Evolutionary conservation across 2,888 invertebrate genomes (phyloP).

Genomic region (Eupithecia pulchellata): DNA sequence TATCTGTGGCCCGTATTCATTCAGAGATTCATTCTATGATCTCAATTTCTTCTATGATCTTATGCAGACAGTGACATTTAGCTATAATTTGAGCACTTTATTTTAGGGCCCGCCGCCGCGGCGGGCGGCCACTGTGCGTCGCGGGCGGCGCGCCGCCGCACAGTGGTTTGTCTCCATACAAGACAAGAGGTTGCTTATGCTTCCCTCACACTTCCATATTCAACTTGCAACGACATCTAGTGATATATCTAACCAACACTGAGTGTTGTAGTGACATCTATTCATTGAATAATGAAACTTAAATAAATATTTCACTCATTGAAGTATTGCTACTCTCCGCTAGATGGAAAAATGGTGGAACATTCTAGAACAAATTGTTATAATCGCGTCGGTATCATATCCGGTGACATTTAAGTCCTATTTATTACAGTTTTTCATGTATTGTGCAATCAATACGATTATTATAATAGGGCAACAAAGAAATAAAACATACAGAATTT

Average conservation of each 20-base stretch:
- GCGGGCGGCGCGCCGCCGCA: no score
- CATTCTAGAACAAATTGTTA: conserved; percentile 19
- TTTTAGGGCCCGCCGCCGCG: no score
- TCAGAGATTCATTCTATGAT: no score
- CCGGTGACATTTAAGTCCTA: not conserved
- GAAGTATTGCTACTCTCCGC: conserved; percentile 25
- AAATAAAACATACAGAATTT: not conserved
- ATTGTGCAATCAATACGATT: not conserved
- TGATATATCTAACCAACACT: not conserved
- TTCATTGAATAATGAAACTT: not conserved
- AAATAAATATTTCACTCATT: not conserved
- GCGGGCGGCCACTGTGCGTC: no score
- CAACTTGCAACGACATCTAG: conserved; percentile 2
- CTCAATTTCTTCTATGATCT: no score
- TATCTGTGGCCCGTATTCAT: no score
- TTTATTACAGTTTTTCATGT: not conserved
- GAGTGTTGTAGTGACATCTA: not conserved
- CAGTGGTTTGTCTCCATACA: no score
- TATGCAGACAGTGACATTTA: no score
- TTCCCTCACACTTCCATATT: not conserved
- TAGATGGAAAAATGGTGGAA: conserved; percentile 37
- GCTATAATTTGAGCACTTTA: no score
- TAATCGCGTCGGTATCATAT: not conserved
- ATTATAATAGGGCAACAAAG: not conserved
- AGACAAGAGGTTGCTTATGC: no score